phyloP scores from a whole-genome alignment of 2,888 invertebrate genomes.

The Cyclophora punctaria region DNA sequence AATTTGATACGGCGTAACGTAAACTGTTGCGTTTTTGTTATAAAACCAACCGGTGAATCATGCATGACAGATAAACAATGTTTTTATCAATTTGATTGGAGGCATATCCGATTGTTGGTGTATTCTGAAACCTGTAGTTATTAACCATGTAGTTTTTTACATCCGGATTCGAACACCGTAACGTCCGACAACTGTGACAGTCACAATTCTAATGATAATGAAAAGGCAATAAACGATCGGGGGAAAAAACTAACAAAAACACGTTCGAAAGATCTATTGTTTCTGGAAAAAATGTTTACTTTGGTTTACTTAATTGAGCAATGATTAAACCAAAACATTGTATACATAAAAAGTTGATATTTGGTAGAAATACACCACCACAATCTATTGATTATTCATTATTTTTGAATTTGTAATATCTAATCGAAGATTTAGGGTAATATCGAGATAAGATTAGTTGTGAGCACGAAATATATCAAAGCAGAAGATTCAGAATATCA shows the following conservation, averaged over 20 bases:
- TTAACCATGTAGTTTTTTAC: slow-evolving; percentile 26
- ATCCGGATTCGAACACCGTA: slow-evolving; percentile 32
- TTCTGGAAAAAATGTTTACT: no score
- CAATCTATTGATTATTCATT: no score
- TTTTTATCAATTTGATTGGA: slow-evolving; percentile 8
- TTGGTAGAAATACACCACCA: no score
- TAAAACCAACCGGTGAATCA: slow-evolving; percentile 6
- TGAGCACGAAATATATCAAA: no score
- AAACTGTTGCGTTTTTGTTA: slow-evolving; percentile 9
- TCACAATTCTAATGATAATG: slow-evolving; percentile 24
- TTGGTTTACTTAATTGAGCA: no score
- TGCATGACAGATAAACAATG: slow-evolving; percentile 9
- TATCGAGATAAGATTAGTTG: no score
- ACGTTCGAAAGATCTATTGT: slow-evolving; percentile 1
- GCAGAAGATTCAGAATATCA: no score
- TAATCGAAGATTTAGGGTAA: no score
- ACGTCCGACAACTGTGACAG: slow-evolving; percentile 28
- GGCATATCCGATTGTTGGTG: slow-evolving; percentile 15
- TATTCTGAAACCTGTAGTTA: slow-evolving; percentile 7
- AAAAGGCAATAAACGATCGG: slow-evolving; percentile 18
- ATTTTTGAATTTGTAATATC: no score
- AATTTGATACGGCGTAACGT: slow-evolving; percentile 27
- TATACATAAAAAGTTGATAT: no score
- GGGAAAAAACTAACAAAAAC: slow-evolving; percentile 7
- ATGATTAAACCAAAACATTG: no score